These are phyloP conservation scores for Sthenelais limicola DNA, from an alignment of 2,888 invertebrate species.

Conservation along the genomic window DNA sequence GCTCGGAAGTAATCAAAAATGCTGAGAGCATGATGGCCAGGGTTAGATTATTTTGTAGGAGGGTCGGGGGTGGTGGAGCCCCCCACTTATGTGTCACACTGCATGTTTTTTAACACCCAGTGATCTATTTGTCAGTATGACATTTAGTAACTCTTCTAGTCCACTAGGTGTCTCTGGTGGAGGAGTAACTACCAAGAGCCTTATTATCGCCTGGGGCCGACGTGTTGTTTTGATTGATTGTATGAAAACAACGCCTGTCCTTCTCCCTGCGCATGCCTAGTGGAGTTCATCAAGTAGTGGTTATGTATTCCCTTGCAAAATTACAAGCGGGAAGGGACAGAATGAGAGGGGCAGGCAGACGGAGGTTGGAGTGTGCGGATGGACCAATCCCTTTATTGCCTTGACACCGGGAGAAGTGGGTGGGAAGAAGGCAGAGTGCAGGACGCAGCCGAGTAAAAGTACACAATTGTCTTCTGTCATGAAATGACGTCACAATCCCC, in stretches of 20 bases:
- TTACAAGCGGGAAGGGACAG: no score
- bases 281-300: no score
- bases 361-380: no score
- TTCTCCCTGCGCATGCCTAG: conserved; percentile 4
- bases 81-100: conserved; percentile 17
- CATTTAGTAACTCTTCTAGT: conserved; percentile 7
- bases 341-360: no score
- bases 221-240: conserved; percentile 33
- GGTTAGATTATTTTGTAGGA: not conserved
- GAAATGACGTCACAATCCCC: no score
- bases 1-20: not conserved
- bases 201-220: conserved; percentile 32
- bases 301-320: no score
- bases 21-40: no score
- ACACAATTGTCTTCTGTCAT: no score
- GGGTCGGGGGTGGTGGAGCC: not conserved
- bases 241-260: conserved; percentile 18
- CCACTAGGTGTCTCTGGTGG: conserved; percentile 4
- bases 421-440: no score
- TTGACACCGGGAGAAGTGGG: no score
- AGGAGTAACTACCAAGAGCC: conserved; percentile 10
- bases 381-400: no score
- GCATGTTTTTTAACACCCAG: conserved; percentile 5
- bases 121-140: conserved; percentile 18
- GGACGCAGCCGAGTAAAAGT: no score